phyloP scores from a whole-genome alignment of 2,797 vertebrate genomes.

The Hapalemur alaotrensis region DNA sequence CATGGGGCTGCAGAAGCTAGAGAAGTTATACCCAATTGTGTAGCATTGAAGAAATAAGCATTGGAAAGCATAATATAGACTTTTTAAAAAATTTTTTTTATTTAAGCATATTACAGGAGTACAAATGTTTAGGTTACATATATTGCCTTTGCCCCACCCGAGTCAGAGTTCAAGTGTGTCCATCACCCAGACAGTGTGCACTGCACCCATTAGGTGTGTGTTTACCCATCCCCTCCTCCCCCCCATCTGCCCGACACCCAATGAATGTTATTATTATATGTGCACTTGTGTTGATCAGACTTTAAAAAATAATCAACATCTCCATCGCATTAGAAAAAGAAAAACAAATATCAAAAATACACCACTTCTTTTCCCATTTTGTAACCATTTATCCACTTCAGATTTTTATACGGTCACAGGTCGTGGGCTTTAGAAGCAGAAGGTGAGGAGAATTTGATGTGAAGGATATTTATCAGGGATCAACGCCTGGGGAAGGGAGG shows the following conservation, averaged over 20 bases:
- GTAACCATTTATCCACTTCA: background rate
- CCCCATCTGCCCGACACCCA: too few species aligned
- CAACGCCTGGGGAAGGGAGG: background rate
- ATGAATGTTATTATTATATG: too few species aligned
- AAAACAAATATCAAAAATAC: background rate
- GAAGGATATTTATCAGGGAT: background rate
- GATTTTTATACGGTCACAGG: background rate
- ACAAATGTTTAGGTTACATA: too few species aligned
- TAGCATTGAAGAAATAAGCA: background rate
- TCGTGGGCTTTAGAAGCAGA: background rate
- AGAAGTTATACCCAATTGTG: background rate
- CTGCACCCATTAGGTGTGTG: too few species aligned
- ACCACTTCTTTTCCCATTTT: background rate
- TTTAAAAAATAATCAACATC: background rate
- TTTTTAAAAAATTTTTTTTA: too few species aligned
- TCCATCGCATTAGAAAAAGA: background rate
- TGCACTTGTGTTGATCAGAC: background rate
- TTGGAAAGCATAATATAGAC: background rate
- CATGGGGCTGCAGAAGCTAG: background rate
- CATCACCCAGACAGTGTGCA: too few species aligned
- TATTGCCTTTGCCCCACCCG: too few species aligned
- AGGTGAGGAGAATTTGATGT: background rate
- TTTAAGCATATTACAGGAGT: too few species aligned
- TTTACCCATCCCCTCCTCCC: too few species aligned
- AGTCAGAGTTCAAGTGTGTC: too few species aligned